Evolutionary conservation across 53 echinoderm and acorn worm species (phyloP).

Genomic region (Crossaster papposus): DNA sequence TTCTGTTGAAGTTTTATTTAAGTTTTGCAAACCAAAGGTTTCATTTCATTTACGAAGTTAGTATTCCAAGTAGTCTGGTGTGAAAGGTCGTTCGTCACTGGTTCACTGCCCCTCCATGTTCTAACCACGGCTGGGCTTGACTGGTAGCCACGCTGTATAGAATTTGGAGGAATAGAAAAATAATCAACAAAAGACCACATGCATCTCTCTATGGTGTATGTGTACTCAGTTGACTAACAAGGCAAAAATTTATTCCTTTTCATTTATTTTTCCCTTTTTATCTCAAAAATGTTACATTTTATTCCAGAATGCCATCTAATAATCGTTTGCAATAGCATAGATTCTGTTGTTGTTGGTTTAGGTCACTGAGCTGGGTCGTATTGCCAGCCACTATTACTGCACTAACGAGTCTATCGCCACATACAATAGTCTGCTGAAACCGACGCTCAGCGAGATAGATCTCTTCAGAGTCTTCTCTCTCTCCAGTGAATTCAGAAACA

Average conservation of each 20-base stretch:
- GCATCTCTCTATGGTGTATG: constrained; percentile 33
- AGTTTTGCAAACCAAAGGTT: no score
- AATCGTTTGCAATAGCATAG: no score
- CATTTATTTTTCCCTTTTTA: no score
- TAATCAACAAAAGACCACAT: constrained; percentile 39
- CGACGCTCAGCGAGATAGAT: constrained; percentile 95
- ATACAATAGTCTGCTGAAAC: constrained; percentile 96
- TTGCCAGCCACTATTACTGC: constrained; percentile 99
- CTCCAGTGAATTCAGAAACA: constrained; percentile 88
- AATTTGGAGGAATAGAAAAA: constrained; percentile 13
- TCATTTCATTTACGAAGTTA: no score
- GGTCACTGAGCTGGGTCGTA: constrained; percentile 99
- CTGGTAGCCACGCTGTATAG: constrained; percentile 28
- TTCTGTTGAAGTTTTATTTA: not conserved
- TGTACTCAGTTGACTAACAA: constrained; percentile 49
- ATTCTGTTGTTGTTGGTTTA: not conserved
- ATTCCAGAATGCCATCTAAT: no score
- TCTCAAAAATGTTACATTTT: no score
- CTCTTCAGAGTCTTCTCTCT: constrained; percentile 97
- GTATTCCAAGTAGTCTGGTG: no score
- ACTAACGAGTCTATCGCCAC: constrained; percentile 98
- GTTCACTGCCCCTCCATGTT: constrained; percentile 13
- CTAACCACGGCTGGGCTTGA: constrained; percentile 17
- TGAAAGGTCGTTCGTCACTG: not conserved
- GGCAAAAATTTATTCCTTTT: not conserved